Conservation (phyloP, 2,113 vertebrate genomes). For the Scolopax mira region DNA sequence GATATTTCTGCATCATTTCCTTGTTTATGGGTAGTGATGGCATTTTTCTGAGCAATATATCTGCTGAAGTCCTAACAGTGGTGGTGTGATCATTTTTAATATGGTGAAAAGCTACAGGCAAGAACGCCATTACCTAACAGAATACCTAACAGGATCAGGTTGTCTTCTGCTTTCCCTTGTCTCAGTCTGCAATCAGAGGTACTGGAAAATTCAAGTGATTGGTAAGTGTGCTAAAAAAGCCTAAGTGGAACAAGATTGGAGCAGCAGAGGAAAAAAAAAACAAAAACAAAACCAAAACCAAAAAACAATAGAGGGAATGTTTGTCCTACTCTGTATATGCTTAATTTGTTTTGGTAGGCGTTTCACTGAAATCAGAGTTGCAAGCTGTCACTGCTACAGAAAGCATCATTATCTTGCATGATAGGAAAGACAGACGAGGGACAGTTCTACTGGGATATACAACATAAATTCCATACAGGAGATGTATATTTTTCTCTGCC, state of each 20-base stretch:
- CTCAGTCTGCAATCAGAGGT: background rate
- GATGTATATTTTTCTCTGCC: background rate
- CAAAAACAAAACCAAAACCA: background rate
- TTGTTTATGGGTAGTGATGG: background rate
- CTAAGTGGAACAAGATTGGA: background rate
- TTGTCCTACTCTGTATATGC: background rate
- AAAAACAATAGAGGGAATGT: background rate
- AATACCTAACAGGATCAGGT: background rate
- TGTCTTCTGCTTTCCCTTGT: background rate
- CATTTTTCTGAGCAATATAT: background rate
- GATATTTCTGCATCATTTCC: background rate
- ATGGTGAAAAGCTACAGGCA: background rate
- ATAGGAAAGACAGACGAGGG: background rate
- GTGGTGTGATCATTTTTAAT: background rate
- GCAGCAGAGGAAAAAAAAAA: fast-evolving
- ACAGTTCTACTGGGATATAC: background rate
- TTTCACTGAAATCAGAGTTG: background rate
- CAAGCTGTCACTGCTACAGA: background rate
- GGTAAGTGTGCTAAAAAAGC: background rate
- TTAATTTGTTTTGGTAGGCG: background rate
- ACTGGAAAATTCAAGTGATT: background rate
- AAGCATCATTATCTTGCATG: background rate
- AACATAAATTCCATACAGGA: background rate
- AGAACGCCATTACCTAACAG: background rate
- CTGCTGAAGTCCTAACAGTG: background rate